These are phyloP conservation scores for Lophotriccus pileatus DNA, from an alignment of 2,797 vertebrate species.

Conservation along the genomic window DNA sequence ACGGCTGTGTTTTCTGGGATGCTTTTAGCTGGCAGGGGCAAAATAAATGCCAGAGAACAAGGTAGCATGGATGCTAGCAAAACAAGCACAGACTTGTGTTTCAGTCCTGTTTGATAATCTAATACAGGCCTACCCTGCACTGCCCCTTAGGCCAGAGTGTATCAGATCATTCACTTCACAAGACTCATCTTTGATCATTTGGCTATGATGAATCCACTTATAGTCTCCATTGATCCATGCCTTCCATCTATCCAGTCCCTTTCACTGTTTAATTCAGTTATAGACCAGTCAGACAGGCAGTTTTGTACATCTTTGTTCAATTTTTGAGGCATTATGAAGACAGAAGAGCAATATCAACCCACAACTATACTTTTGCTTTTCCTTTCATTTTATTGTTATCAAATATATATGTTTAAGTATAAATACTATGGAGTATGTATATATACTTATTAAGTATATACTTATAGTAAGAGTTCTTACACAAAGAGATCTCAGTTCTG, in stretches of 20 bases:
- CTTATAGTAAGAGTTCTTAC: neutral
- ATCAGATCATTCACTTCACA: neutral
- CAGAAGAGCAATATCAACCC: neutral
- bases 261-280: neutral
- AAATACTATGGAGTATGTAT: neutral
- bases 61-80: neutral
- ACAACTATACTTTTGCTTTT: neutral
- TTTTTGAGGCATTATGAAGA: neutral
- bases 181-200: neutral
- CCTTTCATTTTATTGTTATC: neutral
- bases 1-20: neutral
- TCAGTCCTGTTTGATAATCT: neutral
- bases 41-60: neutral
- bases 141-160: neutral
- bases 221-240: accelerated
- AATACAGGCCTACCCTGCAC: neutral
- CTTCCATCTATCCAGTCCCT: neutral
- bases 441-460: neutral
- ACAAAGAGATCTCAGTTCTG: neutral
- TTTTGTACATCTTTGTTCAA: neutral
- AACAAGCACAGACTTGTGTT: neutral
- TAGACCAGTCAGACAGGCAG: neutral
- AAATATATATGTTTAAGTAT: neutral
- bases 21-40: neutral
- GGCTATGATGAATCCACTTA: neutral